Evolutionary conservation across 2,888 invertebrate species (phyloP).

Genomic region (Cyclophora punctaria): DNA sequence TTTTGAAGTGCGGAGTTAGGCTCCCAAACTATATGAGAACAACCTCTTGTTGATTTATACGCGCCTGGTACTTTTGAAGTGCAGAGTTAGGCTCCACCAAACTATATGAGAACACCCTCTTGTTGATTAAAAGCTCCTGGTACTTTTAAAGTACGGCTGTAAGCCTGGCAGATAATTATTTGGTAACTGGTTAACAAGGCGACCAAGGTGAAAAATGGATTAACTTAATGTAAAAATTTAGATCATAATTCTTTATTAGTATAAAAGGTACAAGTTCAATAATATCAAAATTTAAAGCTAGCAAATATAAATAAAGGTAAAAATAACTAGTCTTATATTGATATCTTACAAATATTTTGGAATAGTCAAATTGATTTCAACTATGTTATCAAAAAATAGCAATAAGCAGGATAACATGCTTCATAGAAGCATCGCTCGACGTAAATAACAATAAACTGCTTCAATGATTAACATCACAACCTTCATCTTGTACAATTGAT

Average conservation of each 20-base stretch:
- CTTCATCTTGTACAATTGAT: conserved; percentile 25
- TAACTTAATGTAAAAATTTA: conserved; percentile 3
- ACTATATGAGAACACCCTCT: no score
- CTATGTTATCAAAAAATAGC: conserved; percentile 8
- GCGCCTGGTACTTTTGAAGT: no score
- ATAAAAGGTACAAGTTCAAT: conserved; percentile 28
- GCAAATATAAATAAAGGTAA: conserved; percentile 32
- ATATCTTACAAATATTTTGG: conserved; percentile 4
- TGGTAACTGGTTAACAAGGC: no score
- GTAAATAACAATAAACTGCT: conserved; percentile 5
- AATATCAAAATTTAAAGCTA: conserved; percentile 56
- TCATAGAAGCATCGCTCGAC: conserved; percentile 16
- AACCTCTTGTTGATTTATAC: no score
- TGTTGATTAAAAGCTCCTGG: no score
- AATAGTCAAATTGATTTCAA: conserved; percentile 1
- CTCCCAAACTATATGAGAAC: no score
- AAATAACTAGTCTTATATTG: conserved; percentile 15
- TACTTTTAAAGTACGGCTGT: no score
- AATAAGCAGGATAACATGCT: conserved; percentile 21
- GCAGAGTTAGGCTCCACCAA: no score
- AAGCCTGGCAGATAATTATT: no score
- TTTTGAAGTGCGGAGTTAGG: no score
- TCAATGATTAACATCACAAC: conserved; percentile 31
- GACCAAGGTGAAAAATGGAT: background rate
- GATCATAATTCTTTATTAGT: conserved; percentile 14